Percentiles rank a stretch among this genome's conserved stretches.
Conservation (phyloP, 2,888 invertebrate genomes). For the Cacoxenus indagator region DNA sequence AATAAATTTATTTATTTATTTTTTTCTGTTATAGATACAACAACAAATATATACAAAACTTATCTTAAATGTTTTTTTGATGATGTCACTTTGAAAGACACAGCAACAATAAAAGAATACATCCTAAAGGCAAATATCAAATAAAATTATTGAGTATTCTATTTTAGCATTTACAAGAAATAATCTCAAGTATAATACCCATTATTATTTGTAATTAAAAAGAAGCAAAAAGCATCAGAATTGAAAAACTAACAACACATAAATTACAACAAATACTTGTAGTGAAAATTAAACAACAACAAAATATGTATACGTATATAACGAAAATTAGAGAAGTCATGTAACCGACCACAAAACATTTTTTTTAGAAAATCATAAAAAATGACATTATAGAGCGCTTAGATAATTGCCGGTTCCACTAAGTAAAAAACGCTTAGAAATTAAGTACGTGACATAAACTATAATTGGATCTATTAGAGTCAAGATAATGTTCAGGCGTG, state of each 20-base stretch:
- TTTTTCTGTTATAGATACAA: too few relatives aligned
- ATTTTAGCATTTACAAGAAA: neutral
- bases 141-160: too few relatives aligned
- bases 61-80: too few relatives aligned
- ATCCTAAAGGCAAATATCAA: too few relatives aligned
- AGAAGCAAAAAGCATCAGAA: constrained; percentile 5
- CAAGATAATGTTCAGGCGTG: constrained; percentile 2
- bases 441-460: constrained; percentile 62
- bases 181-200: constrained; percentile 13
- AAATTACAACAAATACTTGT: neutral
- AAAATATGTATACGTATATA: neutral
- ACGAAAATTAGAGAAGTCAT: neutral
- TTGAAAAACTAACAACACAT: neutral
- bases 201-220: constrained; percentile 56
- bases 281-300: neutral
- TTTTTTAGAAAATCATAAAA: constrained; percentile 14
- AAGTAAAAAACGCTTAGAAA: constrained; percentile 26
- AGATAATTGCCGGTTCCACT: neutral
- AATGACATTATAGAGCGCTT: neutral
- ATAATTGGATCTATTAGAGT: constrained; percentile 58
- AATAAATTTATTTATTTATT: too few relatives aligned
- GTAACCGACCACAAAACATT: neutral
- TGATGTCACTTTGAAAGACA: too few relatives aligned
- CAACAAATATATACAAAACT: too few relatives aligned
- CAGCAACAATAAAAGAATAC: too few relatives aligned